Conservation (phyloP, 2,113 vertebrate species). For the Phylloscopus whistleri region DNA sequence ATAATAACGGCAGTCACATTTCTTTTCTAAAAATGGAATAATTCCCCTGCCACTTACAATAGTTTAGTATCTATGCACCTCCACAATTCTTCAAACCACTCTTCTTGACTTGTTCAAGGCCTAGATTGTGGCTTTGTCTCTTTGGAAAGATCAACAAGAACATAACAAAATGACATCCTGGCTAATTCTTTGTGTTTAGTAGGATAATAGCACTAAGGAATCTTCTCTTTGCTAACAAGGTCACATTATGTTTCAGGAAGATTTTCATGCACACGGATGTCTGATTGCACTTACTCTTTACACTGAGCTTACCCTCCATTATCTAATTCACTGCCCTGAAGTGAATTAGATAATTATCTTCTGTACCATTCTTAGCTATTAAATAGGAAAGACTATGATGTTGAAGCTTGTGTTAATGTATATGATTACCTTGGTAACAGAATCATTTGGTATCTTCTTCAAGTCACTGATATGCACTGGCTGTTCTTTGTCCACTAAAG, state of each 20-base stretch:
- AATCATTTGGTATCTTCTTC: background rate
- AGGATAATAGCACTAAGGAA: background rate
- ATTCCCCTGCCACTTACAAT: background rate
- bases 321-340: background rate
- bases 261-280: accelerated
- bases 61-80: background rate
- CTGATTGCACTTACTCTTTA: background rate
- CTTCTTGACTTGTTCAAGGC: background rate
- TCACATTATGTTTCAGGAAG: background rate
- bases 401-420: background rate
- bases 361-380: background rate
- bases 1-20: background rate
- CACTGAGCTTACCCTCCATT: background rate
- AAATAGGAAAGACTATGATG: background rate
- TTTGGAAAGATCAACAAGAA: background rate
- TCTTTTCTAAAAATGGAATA: background rate
- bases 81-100: background rate
- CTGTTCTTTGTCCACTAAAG: background rate
- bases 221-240: background rate
- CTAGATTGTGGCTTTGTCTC: background rate
- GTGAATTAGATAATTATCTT: background rate
- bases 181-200: background rate
- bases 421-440: background rate
- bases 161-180: background rate
- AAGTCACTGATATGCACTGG: background rate